Evolutionary conservation across 2,888 invertebrate species (phyloP).

Genomic region (Cybosia mesomella): DNA sequence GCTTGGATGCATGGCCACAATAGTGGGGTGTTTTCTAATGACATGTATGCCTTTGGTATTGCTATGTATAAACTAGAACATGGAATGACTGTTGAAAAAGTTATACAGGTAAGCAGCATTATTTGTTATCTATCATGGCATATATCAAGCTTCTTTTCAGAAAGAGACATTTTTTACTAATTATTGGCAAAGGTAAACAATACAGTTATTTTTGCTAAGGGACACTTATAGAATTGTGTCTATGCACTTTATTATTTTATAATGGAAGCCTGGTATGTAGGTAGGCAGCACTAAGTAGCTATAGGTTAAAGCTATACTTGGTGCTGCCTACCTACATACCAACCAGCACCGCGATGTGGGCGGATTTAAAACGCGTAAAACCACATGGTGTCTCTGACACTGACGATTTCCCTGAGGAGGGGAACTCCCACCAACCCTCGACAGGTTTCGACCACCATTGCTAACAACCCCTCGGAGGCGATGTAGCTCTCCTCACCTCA

Average conservation of each 20-base stretch:
- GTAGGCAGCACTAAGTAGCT: too few relatives aligned
- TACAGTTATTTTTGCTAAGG: too few relatives aligned
- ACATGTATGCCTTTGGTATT: slow-evolving; percentile 80
- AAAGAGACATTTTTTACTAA: background rate
- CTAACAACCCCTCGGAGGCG: background rate
- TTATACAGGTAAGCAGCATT: slow-evolving; percentile 64
- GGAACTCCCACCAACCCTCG: background rate
- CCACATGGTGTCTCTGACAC: background rate
- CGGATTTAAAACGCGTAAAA: background rate
- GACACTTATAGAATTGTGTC: too few relatives aligned
- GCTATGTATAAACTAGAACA: slow-evolving; percentile 72
- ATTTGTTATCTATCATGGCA: background rate
- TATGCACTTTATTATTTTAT: too few relatives aligned
- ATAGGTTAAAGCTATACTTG: too few relatives aligned
- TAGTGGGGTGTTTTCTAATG: slow-evolving; percentile 70
- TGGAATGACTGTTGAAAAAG: slow-evolving; percentile 62
- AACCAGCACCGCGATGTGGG: too few relatives aligned
- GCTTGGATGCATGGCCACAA: slow-evolving; percentile 78
- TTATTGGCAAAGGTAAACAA: too few relatives aligned
- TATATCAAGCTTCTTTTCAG: background rate
- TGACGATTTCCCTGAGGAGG: background rate
- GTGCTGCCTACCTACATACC: too few relatives aligned
- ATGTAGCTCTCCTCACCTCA: background rate
- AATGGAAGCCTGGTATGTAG: too few relatives aligned
- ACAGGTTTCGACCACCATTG: too few relatives aligned